Evolutionary conservation across 1,140 invertebrate species (phyloP), one percentile per base, ranked within the genome.

Genomic region (Anastatus disparis): DNA sequence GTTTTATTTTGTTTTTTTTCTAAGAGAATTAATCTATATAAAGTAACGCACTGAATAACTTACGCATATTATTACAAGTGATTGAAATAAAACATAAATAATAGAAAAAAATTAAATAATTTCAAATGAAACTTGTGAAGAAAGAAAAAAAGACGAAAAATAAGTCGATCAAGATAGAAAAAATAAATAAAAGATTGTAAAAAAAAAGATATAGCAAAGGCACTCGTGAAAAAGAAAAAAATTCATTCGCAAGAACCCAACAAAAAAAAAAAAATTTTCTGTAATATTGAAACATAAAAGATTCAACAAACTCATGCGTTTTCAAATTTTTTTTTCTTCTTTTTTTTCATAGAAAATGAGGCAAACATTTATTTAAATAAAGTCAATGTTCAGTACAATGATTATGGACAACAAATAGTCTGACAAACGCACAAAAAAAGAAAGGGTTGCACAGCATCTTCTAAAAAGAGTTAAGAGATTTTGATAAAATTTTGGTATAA

Each of bases 281-380:
- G 72, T 24, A n/a, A n/a, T n/a, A 72, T 75, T 72, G 56, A 76
- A 71, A 75, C 6, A 64, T 13, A 40, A 53, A 48, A 61, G 10
- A 65, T 40, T 58, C n/a, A 40, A 64, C 62, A 66, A 71, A 71
- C 52, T 71, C 70, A 71, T 65, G 70, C 62, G 17, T 46, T 44
- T 44, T 55, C 27, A 58, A 63, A 35, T 24, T 59, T 38, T 62
- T 20, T 50, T 27, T n/a, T n/a, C n/a, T n/a, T n/a, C n/a, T n/a
- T n/a, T 27, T 59, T 63, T 64, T 53, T 40, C 31, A 44, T 65
- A 66, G 74, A 78, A 81, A 78, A 80, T 50, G 6, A 71, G 56
- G 74, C 73, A 79, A 71, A 79, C 76, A 71, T 82, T 84, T 81
- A 82, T 82, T 82, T 65, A 77, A 75, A n/a, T n/a, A 59, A 77